Base-by-base conservation (phyloP, 2,797 vertebrate genomes). In the Pteropus rufus region DNA sequence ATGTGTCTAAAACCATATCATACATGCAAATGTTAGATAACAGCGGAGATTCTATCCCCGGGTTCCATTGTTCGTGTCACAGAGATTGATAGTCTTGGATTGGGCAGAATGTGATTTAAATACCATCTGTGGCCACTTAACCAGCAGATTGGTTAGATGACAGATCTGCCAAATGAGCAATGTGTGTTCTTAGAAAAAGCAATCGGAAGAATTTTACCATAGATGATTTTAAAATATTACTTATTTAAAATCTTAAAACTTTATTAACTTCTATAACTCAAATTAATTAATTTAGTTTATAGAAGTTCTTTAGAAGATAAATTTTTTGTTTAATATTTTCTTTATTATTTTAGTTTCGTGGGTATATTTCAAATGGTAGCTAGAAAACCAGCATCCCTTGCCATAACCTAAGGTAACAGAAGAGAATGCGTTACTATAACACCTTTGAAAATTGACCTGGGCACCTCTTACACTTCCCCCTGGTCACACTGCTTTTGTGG, bases 51-150 rank as follows among this genome's bases (percentile, higher is more conserved):
- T 46, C 34, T 67, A 21, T 69, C 31, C 16, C 60, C 92, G 10
- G 29, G 65, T 60, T 73, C 80, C n/a, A 15, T 56, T 89, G 54
- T 93, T 77, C 44, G 1, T 39, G 72, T 75, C 75, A 75, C 26
- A 34, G 91, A 91, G 88, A 89, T 34, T 84, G 58, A 73, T 93
- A 26, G 60, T 67, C 73, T 92, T 81, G 29, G 72, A 60, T 58
- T 92, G 31, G 75, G 72, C 60, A 72, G 39, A 54, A 14, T 89
- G 62, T 96, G 58, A 93, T 72, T 96, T 87, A 89, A 87, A 80
- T 89, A 69, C 94, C 80, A 83, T 95, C 96, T 97, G 94, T 80
- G 91, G 69, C 84, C 89, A 87, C 75, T 81, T 80, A 83, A 0
- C 70, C 52, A 69, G 85, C 82, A 93, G 82, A 87, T 41, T 76